A percentile compares a stretch with the other conserved stretches of the same genome.
Evolutionary conservation across 1,140 invertebrate species (phyloP).

Genomic region (Periplaneta americana): DNA sequence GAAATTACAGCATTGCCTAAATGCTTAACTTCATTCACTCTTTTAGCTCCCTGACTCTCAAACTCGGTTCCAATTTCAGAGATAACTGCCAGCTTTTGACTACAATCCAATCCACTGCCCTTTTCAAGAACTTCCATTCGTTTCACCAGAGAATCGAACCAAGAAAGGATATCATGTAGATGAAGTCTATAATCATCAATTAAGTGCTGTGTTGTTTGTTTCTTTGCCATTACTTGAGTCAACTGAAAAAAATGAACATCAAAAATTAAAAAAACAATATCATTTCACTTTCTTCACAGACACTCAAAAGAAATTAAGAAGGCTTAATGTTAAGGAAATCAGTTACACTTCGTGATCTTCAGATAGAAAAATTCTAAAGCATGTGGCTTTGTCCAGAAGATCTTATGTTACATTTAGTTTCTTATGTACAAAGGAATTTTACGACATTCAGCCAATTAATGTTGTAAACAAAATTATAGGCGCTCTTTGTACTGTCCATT

Average conservation of each 20-base stretch:
- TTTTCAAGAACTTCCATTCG: constrained; percentile 75
- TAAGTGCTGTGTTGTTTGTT: constrained; percentile 65
- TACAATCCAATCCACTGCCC: constrained; percentile 72
- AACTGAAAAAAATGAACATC: constrained; percentile 37
- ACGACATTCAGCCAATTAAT: no score
- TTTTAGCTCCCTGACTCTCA: constrained; percentile 50
- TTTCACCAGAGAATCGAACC: constrained; percentile 73
- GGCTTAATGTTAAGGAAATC: background rate
- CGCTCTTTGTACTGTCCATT: no score
- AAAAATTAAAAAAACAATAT: no score
- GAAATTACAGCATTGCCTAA: constrained; percentile 66
- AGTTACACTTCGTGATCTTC: no score
- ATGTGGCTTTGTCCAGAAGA: no score
- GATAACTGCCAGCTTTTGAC: constrained; percentile 68
- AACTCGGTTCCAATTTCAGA: constrained; percentile 63
- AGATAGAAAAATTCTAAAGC: no score
- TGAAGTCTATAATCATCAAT: constrained; percentile 74
- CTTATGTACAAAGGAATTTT: no score
- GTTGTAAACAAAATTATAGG: no score
- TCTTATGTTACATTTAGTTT: no score
- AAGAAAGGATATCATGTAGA: constrained; percentile 67
- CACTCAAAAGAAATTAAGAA: background rate
- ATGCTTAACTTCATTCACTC: constrained; percentile 58
- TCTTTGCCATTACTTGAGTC: constrained; percentile 64
- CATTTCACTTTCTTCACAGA: no score